Evolutionary conservation across 2,888 invertebrate species (phyloP), one percentile per base, ranked within the genome.

Genomic region (Leucophora obtusa): DNA sequence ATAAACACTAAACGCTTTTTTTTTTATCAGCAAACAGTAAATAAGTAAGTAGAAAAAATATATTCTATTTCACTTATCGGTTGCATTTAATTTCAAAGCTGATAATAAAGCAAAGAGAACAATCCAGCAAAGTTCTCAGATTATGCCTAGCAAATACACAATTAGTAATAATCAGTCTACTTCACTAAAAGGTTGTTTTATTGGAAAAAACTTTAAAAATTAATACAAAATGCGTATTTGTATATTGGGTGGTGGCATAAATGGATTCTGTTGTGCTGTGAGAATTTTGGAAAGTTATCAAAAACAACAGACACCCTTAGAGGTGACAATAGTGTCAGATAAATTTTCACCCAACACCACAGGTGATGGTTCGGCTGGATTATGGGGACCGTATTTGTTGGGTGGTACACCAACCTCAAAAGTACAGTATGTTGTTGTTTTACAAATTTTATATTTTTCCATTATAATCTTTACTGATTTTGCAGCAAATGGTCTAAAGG

Each of bases 171-270:
- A 6, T 66, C 9, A 8, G 10, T 35, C n/a, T 38, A n/a, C 38
- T 14, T 18, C 6, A 18, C 18, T 10, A 38, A 56, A 9, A 56
- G 24, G 47, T 63, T 62, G 38, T 43, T 10, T 6, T 28, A 11
- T n/a, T n/a, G 28, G 4, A 28, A n/a, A 2, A 28, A 63, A 38
- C 17, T 28, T 3, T 24, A 9, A 9, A 66, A 24, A 5, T 21
- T 33, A 28, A 50, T n/a, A 18, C 9, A 71, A 70, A 66, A 84
- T 84, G 84, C 82, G 80, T 62, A 76, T 84, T 11, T 83, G 82
- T 28, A 92, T 96, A n/a, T 88, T 96, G 65, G 96, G 96, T 14
- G 95, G 93, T 1, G 96, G 96, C 2, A 92, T 95, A 0, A 93
- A 93, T 63, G 96, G 96, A 0, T 88, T 95, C 10, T 92, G 93